Evolutionary conservation across 2,888 invertebrate species (phyloP).

Genomic region (Drosophila acutilabella): DNA sequence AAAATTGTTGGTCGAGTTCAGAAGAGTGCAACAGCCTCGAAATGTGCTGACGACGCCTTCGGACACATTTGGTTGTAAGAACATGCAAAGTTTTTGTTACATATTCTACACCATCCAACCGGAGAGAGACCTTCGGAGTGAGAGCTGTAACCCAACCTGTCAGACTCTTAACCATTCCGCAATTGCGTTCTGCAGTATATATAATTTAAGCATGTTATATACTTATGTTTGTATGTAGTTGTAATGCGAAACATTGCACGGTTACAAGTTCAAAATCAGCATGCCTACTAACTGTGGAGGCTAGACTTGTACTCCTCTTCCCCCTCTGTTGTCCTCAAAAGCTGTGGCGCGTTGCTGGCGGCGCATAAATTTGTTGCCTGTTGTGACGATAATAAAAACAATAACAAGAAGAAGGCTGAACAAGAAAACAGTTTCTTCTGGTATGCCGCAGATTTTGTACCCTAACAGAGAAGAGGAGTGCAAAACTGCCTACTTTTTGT

Average conservation of each 20-base stretch:
- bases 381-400: slow-evolving; percentile 35
- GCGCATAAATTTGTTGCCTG: slow-evolving; percentile 73
- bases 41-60: slow-evolving; percentile 47
- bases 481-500: too few relatives aligned
- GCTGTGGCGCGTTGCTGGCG: slow-evolving; percentile 43
- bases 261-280: slow-evolving; percentile 66
- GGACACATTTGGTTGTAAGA: slow-evolving; percentile 46
- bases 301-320: slow-evolving; percentile 16
- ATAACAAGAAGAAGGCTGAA: slow-evolving; percentile 26
- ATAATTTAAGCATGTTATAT: slow-evolving; percentile 62
- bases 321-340: neutral
- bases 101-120: slow-evolving; percentile 41
- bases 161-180: slow-evolving; percentile 40
- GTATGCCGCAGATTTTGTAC: neutral
- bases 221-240: slow-evolving; percentile 24
- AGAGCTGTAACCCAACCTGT: slow-evolving; percentile 37
- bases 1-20: slow-evolving; percentile 6
- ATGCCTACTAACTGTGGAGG: slow-evolving; percentile 26
- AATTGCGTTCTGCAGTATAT: slow-evolving; percentile 34
- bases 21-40: slow-evolving; percentile 54
- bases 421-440: neutral
- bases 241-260: slow-evolving; percentile 42
- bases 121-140: neutral
- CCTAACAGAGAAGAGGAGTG: neutral
- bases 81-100: slow-evolving; percentile 57